Percentiles rank a stretch among this genome's conserved stretches.
Evolutionary conservation across 1,140 invertebrate species (phyloP).

Genomic region (Drosophila repleta): DNA sequence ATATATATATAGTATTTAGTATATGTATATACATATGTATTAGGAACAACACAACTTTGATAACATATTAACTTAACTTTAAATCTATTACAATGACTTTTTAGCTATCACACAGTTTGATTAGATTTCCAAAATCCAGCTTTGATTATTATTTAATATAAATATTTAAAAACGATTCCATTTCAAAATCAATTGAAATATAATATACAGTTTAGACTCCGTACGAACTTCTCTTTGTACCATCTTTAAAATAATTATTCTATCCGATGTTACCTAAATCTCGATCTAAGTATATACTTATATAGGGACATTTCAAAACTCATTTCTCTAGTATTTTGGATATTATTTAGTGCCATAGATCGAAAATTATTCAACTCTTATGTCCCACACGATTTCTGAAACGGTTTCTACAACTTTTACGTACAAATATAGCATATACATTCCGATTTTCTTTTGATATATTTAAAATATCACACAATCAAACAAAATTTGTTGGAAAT

Average conservation of each 20-base stretch:
- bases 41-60: slow-evolving; percentile 38
- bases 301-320: background rate
- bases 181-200: background rate
- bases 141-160: background rate
- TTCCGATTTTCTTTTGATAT: no score
- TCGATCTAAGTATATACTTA: background rate
- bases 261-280: background rate
- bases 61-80: slow-evolving; percentile 18
- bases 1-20: background rate
- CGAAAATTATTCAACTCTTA: no score
- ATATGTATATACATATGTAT: slow-evolving; percentile 8
- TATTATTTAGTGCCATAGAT: no score
- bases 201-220: background rate
- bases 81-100: slow-evolving; percentile 22
- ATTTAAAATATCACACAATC: no score
- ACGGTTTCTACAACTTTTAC: no score
- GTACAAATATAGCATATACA: no score
- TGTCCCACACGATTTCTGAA: no score
- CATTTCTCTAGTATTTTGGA: no score
- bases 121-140: no score
- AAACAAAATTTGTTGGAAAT: no score
- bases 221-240: background rate
- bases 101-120: slow-evolving; percentile 27
- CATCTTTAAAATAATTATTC: background rate
- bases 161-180: no score